Base-by-base conservation (phyloP, 2,113 vertebrate species). In the Dicaeum eximium region DNA sequence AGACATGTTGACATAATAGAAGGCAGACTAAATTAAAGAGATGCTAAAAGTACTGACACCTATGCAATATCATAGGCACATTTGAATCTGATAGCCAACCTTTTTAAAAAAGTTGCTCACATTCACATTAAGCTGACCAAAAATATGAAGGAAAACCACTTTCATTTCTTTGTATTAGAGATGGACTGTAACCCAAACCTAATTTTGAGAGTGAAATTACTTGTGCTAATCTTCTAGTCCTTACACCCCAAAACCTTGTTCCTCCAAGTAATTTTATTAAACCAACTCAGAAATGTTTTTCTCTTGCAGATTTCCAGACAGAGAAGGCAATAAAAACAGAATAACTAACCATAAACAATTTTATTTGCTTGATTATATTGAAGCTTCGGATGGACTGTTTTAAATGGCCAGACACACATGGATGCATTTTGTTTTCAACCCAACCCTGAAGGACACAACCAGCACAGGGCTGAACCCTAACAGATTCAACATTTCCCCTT, bases 221-320 rank as follows among this genome's bases (percentile, higher is more conserved):
- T 93, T 78, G 33, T 84, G 53, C 92, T 95, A 91, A 81, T 97
- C 83, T 94, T 93, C 84, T 15, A 64, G 3, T 78, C 75, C 94
- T 89, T 67, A 88, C 71, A 96, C 48, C 35, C 18, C 9, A 4
- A 90, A 95, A 95, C 35, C 1, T 31, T 73, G 15, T 56, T 95
- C 57, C 57, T 83, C 61, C 74, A 91, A 90, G 44, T 84, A 92
- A 96, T 95, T 85, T 64, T 42, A 95, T 92, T 96, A 94, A 94
- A 83, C 53, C 21, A 86, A 90, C 47, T 78, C 35, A 85, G 51
- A 91, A 95, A 83, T 58, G 3, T 60, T 95, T 96, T 80, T 60
- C 50, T 82, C 64, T 66, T 85, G 10, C 23, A 84, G 77, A 93
- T 92, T 74, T 95, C 57, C 57, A 81, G 42, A 18, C 15, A 96